Percentiles rank a stretch among this genome's conserved stretches.
These are phyloP conservation scores for Prunella fulvescens DNA, from an alignment of 2,113 vertebrate genomes.

Conservation along the genomic window DNA sequence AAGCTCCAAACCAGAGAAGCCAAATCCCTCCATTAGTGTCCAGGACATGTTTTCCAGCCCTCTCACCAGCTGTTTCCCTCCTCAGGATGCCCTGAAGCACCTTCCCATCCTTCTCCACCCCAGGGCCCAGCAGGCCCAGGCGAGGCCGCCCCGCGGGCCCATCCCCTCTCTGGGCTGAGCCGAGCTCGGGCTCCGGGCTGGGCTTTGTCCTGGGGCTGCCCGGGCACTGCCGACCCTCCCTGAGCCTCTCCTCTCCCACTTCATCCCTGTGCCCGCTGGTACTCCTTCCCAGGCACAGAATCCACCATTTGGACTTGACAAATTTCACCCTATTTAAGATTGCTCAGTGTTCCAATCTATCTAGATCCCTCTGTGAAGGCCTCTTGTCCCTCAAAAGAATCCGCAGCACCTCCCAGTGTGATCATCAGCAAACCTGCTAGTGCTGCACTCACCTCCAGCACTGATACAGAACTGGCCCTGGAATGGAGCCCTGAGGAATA, in stretches of 20 bases:
- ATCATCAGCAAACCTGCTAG: neutral
- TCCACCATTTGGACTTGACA: neutral
- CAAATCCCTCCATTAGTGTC: neutral
- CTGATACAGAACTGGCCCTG: neutral
- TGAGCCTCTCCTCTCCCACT: neutral
- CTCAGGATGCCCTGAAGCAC: neutral
- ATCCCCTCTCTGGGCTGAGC: neutral
- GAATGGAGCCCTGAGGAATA: neutral
- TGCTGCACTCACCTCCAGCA: neutral
- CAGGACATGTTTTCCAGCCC: neutral
- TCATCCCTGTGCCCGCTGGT: fast-evolving
- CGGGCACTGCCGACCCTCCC: fast-evolving
- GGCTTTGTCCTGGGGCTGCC: neutral
- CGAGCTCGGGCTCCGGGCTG: neutral
- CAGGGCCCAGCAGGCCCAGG: too few relatives aligned
- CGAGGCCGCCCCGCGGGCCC: neutral
- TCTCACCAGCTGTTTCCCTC: neutral
- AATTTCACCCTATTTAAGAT: neutral
- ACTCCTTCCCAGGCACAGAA: neutral
- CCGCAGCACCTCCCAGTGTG: neutral
- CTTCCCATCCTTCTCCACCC: neutral
- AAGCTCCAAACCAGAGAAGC: neutral
- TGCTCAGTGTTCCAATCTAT: neutral
- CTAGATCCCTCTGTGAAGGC: neutral
- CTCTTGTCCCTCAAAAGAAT: neutral